These are phyloP conservation scores for Tetrao urogallus DNA, from an alignment of 2,113 vertebrate species.

Conservation along the genomic window DNA sequence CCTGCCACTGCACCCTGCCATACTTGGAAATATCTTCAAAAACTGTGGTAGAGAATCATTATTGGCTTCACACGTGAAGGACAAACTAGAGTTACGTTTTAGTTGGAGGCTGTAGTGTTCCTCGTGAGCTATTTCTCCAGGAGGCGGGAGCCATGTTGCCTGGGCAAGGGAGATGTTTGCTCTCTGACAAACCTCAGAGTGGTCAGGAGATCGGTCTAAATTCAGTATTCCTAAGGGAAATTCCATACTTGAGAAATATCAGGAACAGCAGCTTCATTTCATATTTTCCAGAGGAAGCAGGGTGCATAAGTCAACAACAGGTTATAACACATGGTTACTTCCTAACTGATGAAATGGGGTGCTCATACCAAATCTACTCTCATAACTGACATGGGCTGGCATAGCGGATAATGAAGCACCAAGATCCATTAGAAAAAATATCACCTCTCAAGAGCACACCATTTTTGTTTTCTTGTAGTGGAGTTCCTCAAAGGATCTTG, in stretches of 20 bases:
- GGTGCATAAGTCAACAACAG: background rate
- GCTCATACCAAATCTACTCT: background rate
- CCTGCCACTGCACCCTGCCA: conserved; percentile 49
- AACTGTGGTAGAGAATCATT: background rate
- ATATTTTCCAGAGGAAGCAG: background rate
- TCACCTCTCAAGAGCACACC: background rate
- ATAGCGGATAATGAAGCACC: background rate
- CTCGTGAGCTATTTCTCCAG: background rate
- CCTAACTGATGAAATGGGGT: background rate
- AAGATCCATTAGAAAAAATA: background rate
- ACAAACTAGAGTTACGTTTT: background rate
- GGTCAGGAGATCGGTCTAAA: background rate
- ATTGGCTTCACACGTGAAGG: conserved; percentile 1
- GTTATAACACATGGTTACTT: background rate
- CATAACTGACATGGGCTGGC: background rate
- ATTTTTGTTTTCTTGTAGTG: background rate
- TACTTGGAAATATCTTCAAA: conserved; percentile 62
- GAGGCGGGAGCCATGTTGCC: rapidly evolving
- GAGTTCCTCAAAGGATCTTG: background rate
- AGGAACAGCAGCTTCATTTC: background rate
- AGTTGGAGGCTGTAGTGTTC: rapidly evolving
- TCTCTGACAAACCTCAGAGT: background rate
- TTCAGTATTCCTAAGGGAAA: background rate
- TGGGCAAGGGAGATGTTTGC: background rate
- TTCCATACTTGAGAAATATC: background rate